phyloP scores from a whole-genome alignment of 2,113 vertebrate species.

The Rhabdornis inornatus region DNA sequence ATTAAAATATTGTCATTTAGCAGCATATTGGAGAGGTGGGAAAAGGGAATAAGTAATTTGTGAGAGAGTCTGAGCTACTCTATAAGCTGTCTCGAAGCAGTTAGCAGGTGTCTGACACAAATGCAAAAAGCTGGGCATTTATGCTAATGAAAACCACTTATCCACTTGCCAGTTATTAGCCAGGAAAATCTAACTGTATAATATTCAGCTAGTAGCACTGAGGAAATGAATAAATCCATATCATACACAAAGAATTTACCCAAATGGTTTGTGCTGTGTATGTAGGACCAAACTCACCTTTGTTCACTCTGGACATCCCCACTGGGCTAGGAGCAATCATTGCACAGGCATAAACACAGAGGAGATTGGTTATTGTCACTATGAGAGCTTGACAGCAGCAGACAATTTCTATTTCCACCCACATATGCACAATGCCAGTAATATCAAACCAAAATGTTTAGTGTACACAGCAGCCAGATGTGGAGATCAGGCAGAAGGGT shows the following conservation, averaged over 20 bases:
- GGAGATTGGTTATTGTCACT: neutral
- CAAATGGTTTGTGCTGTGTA: neutral
- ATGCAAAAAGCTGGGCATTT: neutral
- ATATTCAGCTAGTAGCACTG: neutral
- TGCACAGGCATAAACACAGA: neutral
- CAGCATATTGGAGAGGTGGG: neutral
- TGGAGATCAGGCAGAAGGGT: neutral
- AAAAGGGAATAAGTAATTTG: neutral
- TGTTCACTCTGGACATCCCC: neutral
- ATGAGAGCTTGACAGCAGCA: neutral
- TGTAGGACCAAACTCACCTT: neutral
- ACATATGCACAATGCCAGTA: fast-evolving
- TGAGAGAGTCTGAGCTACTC: neutral
- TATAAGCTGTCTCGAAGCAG: neutral
- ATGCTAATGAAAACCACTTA: constrained; percentile 28
- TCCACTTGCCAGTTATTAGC: constrained; percentile 24
- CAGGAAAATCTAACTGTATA: neutral
- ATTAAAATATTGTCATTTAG: neutral
- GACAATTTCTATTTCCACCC: neutral
- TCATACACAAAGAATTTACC: neutral
- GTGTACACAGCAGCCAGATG: fast-evolving
- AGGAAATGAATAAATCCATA: neutral
- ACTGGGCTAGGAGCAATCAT: neutral
- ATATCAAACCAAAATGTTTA: neutral
- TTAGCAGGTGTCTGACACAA: neutral